Conservation (phyloP, 2,797 vertebrate species). For the Gobio occitaniae region DNA sequence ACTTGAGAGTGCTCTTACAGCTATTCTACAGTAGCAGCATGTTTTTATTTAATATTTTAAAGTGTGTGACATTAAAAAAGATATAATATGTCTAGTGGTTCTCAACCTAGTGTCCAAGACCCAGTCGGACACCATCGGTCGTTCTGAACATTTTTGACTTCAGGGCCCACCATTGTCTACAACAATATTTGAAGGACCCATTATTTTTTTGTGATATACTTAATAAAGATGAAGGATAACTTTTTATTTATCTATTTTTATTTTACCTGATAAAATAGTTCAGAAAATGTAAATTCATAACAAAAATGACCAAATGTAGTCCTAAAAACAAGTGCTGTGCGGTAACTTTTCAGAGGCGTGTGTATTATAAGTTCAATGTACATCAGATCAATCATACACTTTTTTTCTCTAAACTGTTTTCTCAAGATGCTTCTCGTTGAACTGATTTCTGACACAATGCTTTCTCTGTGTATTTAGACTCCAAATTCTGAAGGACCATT, state of each 20-base stretch:
- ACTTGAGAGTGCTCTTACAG: background rate
- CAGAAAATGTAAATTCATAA: background rate
- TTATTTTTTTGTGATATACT: background rate
- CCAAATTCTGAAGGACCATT: constrained; percentile 87
- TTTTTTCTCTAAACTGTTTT: background rate
- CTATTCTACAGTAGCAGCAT: background rate
- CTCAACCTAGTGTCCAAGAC: background rate
- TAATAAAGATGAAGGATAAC: background rate
- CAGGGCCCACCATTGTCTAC: background rate
- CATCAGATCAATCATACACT: background rate
- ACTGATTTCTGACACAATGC: background rate
- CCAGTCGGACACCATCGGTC: background rate
- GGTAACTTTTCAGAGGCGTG: background rate
- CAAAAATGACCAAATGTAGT: background rate
- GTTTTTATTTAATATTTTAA: background rate
- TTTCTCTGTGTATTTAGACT: constrained; percentile 72
- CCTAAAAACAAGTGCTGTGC: background rate
- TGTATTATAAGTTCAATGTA: background rate
- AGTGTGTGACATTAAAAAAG: background rate
- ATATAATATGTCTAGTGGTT: background rate
- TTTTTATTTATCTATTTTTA: too few species aligned
- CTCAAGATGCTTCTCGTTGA: background rate
- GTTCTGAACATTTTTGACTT: background rate
- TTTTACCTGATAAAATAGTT: background rate
- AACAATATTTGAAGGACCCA: background rate